Conservation (phyloP, 1,140 invertebrate genomes). For the Anthonomus grandis region DNA sequence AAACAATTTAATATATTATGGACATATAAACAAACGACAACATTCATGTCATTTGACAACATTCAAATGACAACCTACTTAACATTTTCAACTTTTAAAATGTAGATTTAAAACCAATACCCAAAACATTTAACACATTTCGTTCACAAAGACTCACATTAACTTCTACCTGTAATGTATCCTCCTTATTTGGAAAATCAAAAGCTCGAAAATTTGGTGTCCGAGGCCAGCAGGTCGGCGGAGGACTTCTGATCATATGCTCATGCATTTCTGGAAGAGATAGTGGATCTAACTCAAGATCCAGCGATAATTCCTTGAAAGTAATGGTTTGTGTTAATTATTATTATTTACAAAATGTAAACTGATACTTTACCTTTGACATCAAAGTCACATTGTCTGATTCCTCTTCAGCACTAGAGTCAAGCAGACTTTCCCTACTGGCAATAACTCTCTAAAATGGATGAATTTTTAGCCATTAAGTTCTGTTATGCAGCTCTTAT, state of each 20-base stretch:
- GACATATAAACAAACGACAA: too few species aligned
- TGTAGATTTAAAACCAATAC: too few species aligned
- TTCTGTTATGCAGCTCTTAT: not conserved
- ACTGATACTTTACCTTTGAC: slow-evolving; percentile 69
- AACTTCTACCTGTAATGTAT: slow-evolving; percentile 44
- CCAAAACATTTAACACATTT: too few species aligned
- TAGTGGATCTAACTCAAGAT: slow-evolving; percentile 64
- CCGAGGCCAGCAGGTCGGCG: slow-evolving; percentile 61
- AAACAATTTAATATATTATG: too few species aligned
- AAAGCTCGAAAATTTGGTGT: slow-evolving; percentile 45
- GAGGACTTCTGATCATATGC: slow-evolving; percentile 77
- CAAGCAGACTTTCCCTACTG: slow-evolving; percentile 70
- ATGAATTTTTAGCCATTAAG: not conserved
- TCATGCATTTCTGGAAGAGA: slow-evolving; percentile 76
- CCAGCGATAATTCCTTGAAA: slow-evolving; percentile 62
- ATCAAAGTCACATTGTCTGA: slow-evolving; percentile 73
- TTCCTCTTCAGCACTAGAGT: slow-evolving; percentile 62
- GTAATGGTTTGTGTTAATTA: too few species aligned
- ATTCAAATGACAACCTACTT: too few species aligned
- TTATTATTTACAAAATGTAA: too few species aligned
- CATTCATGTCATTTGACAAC: too few species aligned
- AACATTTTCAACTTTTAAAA: too few species aligned
- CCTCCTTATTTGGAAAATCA: slow-evolving; percentile 42
- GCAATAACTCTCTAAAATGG: slow-evolving; percentile 65
- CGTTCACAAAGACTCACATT: slow-evolving; percentile 38